Percentiles rank a stretch among this genome's conserved stretches.
These are phyloP conservation scores for Pteria penguin DNA, from an alignment of 2,888 invertebrate genomes.

Conservation along the genomic window DNA sequence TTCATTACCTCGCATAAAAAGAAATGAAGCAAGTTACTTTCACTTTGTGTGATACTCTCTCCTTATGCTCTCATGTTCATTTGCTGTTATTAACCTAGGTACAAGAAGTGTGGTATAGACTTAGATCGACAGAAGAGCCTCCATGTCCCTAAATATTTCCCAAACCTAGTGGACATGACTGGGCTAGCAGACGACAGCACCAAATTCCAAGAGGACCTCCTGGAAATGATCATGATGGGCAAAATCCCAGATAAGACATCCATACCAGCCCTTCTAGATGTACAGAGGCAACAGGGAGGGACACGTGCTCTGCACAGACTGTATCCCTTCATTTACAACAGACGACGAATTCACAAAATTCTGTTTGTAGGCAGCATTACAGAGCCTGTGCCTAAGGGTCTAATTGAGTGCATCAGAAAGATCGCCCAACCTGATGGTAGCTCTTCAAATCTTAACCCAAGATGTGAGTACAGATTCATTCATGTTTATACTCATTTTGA, in stretches of 20 bases:
- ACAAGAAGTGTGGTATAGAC: conserved; percentile 38
- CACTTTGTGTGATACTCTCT: too few relatives aligned
- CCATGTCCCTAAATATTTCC: conserved; percentile 30
- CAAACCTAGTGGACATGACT: conserved; percentile 42
- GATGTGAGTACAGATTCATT: conserved; percentile 37
- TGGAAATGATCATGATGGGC: conserved; percentile 40
- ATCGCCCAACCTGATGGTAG: conserved; percentile 44
- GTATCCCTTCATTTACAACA: conserved; percentile 32
- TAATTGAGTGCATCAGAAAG: conserved; percentile 36
- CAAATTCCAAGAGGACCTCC: conserved; percentile 18
- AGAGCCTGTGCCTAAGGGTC: conserved; percentile 32
- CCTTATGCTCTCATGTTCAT: not conserved
- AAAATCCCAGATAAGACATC: conserved; percentile 37
- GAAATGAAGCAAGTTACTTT: not conserved
- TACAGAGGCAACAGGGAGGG: conserved; percentile 20
- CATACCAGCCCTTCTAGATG: conserved; percentile 37
- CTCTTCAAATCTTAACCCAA: conserved; percentile 26
- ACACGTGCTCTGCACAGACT: not conserved
- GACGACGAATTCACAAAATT: conserved; percentile 40
- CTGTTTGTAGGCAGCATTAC: conserved; percentile 36
- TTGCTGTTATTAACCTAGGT: conserved; percentile 32
- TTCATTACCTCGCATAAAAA: too few relatives aligned
- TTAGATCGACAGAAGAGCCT: conserved; percentile 21
- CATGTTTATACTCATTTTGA: too few relatives aligned
- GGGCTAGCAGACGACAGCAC: conserved; percentile 22